Base-by-base conservation (phyloP, 2,113 vertebrate genomes). In the Dunckerocampus dactyliophorus region DNA sequence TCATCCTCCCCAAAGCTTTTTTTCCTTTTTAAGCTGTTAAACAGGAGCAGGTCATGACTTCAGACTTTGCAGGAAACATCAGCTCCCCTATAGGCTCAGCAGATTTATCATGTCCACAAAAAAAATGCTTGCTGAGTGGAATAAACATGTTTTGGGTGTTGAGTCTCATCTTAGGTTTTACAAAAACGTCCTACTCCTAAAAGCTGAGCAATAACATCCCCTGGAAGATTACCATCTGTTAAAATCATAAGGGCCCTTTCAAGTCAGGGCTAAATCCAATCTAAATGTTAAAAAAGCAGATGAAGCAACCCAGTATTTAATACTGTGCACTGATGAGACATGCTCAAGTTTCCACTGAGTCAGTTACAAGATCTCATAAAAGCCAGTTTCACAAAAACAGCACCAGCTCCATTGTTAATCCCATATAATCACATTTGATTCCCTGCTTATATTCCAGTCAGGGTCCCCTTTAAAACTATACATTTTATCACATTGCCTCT, bases 331-430 rank as follows among this genome's bases (percentile, higher is more conserved):
- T 53, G 49, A 70, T 48, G 67, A 75, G 63, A 69, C 66, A 58
- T 24, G 47, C 58, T 77, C 46, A 43, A 53, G 64, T 75, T 71
- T 71, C 69, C 53, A 54, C 46, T 74, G 39, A 72, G n/a, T 50
- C 65, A 62, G 58, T 74, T 69, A 74, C 50, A 65, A 58, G 28
- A 9, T 52, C 46, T 71, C 62, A 69, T 60, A n/a, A 62, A 52
- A 62, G 46, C 11, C 39, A 42, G 31, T 37, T 55, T 55, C 22
- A 31, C 31, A 52, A 49, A 50, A 52, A 53, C 66, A 61, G 65
- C 58, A 63, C 31, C 64, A 60, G 82, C 79, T 69, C 73, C 71
- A 71, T 74, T 73, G 63, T 67, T 70, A 63, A 17, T 62, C 42
- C 49, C 54, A 45, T 43, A 61, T 57, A 62, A 65, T 51, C 71